Percentiles rank a stretch among this genome's conserved stretches.
Conservation (phyloP, 2,113 vertebrate genomes). For the Promerops cafer region DNA sequence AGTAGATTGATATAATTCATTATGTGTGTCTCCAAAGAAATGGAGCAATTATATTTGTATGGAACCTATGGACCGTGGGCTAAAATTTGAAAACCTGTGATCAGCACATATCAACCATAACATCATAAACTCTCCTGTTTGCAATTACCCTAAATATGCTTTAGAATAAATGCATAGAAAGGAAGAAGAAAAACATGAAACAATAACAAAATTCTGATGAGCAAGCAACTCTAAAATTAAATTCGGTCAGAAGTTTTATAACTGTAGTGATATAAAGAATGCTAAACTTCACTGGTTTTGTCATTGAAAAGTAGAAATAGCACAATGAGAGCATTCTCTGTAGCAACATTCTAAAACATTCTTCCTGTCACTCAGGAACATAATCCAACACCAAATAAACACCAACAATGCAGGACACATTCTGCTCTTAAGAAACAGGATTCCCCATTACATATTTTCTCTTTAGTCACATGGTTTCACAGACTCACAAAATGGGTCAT, state of each 20-base stretch:
- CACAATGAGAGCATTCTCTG: not conserved
- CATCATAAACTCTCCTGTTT: not conserved
- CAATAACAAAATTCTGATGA: not conserved
- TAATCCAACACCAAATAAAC: not conserved
- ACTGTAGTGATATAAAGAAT: not conserved
- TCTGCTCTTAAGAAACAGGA: not conserved
- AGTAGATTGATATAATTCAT: slow-evolving; percentile 42
- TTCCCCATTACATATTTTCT: not conserved
- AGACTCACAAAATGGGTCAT: not conserved
- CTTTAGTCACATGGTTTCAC: not conserved
- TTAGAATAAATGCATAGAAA: not conserved
- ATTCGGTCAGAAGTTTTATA: not conserved
- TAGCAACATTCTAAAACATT: slow-evolving; percentile 2
- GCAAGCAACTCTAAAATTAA: slow-evolving; percentile 8
- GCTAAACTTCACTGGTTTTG: not conserved
- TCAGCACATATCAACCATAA: not conserved
- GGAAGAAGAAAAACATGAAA: not conserved
- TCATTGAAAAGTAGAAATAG: not conserved
- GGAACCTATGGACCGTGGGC: not conserved
- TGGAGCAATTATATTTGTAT: not conserved
- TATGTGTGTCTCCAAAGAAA: not conserved
- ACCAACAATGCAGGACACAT: not conserved
- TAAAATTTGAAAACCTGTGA: not conserved
- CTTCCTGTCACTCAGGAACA: not conserved
- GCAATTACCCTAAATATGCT: not conserved